phyloP scores from a whole-genome alignment of 2,797 vertebrate species.

The Enteromius viviparus region DNA sequence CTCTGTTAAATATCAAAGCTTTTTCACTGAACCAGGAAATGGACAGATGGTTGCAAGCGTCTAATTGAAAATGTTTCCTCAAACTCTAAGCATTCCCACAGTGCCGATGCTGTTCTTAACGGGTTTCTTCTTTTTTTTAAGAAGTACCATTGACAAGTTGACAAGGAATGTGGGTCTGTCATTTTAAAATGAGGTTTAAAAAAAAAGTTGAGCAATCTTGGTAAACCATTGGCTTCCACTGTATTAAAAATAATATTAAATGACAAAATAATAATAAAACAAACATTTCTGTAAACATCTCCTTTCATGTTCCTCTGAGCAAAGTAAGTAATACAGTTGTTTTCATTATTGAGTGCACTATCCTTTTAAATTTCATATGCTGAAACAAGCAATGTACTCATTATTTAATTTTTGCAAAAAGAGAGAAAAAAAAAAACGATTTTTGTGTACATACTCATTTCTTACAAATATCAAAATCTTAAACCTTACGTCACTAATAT shows the following conservation, averaged over 20 bases:
- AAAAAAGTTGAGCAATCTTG: no score
- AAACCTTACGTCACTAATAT: background rate
- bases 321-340: background rate
- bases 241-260: background rate
- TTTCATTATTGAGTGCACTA: background rate
- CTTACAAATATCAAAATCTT: background rate
- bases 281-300: background rate
- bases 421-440: no score
- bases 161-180: background rate
- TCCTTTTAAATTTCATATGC: background rate
- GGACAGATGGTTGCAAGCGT: background rate
- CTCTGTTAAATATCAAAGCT: background rate
- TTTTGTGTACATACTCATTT: no score
- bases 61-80: background rate
- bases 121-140: background rate
- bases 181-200: background rate
- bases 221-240: background rate
- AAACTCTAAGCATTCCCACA: background rate
- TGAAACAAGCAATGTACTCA: no score
- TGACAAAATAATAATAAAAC: no score
- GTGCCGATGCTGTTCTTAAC: background rate
- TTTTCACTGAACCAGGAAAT: constrained; percentile 17
- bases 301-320: background rate
- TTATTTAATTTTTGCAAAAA: no score
- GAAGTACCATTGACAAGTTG: background rate